phyloP scores from a whole-genome alignment of 2,888 invertebrate genomes.

The Chromoteleia sp. region DNA sequence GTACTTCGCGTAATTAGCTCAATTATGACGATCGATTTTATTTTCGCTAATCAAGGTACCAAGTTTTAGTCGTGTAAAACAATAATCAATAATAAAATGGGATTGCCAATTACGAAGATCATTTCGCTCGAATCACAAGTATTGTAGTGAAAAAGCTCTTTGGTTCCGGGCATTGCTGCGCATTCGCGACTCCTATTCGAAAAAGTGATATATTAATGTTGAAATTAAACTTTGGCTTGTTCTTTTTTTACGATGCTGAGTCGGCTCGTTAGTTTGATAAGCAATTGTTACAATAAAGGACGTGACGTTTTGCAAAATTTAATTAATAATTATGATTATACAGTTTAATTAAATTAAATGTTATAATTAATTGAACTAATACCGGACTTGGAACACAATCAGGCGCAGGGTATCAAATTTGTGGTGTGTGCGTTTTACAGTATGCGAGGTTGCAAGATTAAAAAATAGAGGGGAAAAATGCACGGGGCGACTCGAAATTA shows the following conservation, averaged over 20 bases:
- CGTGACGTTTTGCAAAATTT: conserved; percentile 7
- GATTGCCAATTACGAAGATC: conserved; percentile 22
- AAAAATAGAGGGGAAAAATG: conserved; percentile 1
- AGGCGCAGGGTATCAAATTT: too few relatives aligned
- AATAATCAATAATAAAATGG: conserved; percentile 46
- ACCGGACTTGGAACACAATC: too few relatives aligned
- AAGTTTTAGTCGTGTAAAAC: conserved; percentile 29
- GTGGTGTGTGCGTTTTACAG: too few relatives aligned
- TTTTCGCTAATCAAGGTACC: conserved; percentile 22
- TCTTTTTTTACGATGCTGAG: not conserved
- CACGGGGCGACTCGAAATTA: conserved; percentile 17
- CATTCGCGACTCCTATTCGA: not conserved
- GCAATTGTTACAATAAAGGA: conserved; percentile 13
- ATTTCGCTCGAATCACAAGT: conserved; percentile 37
- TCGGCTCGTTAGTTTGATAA: conserved; percentile 9
- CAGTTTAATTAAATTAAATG: conserved; percentile 15
- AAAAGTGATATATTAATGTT: conserved; percentile 1
- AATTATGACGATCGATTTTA: conserved; percentile 38
- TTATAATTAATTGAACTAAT: not conserved
- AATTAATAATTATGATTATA: conserved; percentile 11
- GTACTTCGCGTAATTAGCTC: conserved; percentile 6
- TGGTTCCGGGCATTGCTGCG: not conserved
- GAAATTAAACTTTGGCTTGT: not conserved
- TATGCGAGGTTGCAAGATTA: not conserved
- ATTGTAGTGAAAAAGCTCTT: conserved; percentile 33